phyloP scores from a whole-genome alignment of 2,797 vertebrate species.

The Rhinella marina region DNA sequence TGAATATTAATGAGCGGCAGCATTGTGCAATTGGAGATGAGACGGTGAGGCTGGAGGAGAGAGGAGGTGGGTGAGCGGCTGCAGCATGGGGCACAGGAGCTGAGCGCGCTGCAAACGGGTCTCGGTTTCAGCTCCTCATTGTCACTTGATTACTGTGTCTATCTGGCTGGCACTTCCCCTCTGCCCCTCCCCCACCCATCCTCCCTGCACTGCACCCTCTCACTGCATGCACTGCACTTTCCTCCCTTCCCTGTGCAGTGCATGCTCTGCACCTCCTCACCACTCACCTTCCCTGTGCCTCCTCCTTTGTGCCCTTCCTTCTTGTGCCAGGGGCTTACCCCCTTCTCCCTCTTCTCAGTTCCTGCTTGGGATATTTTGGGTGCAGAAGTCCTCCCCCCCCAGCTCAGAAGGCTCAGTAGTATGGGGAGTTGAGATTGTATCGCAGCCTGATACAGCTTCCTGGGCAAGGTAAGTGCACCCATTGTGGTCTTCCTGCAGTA shows the following conservation, averaged over 20 bases:
- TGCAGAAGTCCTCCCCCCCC: background rate
- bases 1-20: conserved; percentile 59
- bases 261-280: conserved; percentile 30
- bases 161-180: conserved; percentile 22
- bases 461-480: conserved; percentile 48
- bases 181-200: conserved; percentile 16
- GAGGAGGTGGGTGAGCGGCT: conserved; percentile 22
- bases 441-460: conserved; percentile 25
- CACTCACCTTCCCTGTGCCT: background rate
- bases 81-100: conserved; percentile 26
- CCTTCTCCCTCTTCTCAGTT: conserved; percentile 1
- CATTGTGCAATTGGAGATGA: conserved; percentile 58
- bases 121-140: background rate
- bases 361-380: conserved; percentile 25
- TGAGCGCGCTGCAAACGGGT: background rate
- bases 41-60: conserved; percentile 13
- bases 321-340: background rate
- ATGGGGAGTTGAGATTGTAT: conserved; percentile 47
- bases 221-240: conserved; percentile 46
- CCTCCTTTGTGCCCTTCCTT: background rate
- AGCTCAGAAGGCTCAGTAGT: conserved; percentile 1
- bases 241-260: conserved; percentile 35
- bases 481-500: background rate
- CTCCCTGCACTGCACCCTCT: conserved; percentile 33
- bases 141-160: conserved; percentile 25